These are phyloP conservation scores for Xiphorhynchus erythropygius DNA, from an alignment of 2,797 vertebrate genomes.

Conservation along the genomic window DNA sequence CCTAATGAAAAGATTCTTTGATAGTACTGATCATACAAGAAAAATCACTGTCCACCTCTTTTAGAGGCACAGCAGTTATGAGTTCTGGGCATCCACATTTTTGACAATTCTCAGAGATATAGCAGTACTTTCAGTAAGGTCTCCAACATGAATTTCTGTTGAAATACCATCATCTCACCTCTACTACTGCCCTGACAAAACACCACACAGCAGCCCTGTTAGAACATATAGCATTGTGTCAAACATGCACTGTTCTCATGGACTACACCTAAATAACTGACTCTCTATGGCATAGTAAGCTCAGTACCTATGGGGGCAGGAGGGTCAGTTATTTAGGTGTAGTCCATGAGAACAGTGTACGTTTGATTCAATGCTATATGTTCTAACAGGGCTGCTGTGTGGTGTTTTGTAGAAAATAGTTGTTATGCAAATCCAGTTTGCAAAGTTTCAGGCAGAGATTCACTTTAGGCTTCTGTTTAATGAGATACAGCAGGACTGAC, in stretches of 20 bases:
- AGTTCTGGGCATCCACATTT: not conserved
- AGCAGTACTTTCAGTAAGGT: not conserved
- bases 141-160: not conserved
- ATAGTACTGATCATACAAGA: not conserved
- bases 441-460: not conserved
- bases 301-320: accelerated
- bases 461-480: not conserved
- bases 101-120: not conserved
- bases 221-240: accelerated
- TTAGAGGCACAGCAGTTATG: not conserved
- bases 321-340: too few relatives aligned
- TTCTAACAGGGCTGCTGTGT: too few relatives aligned
- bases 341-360: too few relatives aligned
- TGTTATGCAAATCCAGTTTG: not conserved
- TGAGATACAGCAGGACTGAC: not conserved
- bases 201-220: not conserved
- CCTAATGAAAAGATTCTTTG: conserved; percentile 35
- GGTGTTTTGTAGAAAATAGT: not conserved
- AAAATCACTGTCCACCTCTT: not conserved
- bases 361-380: too few relatives aligned
- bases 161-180: not conserved
- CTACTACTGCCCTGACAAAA: not conserved
- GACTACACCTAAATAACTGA: not conserved
- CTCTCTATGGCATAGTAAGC: accelerated
- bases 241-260: accelerated